Evolutionary conservation across 1,140 invertebrate species (phyloP), one percentile per base, ranked within the genome.

Genomic region (Bombus difficillimus): DNA sequence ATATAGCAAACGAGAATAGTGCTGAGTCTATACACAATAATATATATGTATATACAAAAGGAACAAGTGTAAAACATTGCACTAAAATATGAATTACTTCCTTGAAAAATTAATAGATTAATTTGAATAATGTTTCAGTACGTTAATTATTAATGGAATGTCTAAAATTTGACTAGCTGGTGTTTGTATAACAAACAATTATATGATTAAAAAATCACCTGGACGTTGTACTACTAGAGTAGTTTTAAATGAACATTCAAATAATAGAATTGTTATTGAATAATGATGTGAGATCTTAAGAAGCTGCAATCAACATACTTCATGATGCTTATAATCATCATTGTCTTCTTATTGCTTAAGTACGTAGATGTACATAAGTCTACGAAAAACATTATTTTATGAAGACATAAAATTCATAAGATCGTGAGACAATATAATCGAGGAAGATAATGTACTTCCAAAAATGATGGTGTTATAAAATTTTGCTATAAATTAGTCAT

Each of bases 41-140:
- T 87, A 85, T 66, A 88, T 87, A 85, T 66, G 83, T 92, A 91
- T 91, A 37, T 90, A 92, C 86, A 92, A 83, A 86, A 83, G 85
- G 59, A 90, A 91, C 62, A 72, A 82, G n/a, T 91, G 74, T 83
- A 89, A 87, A 86, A 91, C 89, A 93, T 93, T 93, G 93, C 92
- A 93, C 93, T 91, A 86, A 87, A 86, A 80, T 86, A 81, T 87
- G 59, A 75, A 84, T 91, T 77, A 57, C 81, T 84, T 79, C 68
- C 34, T 47, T 37, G 62, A 66, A 57, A 91, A 79, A 89, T 86
- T 81, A 47, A 39, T 78, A 79, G 53, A 73, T 84, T 0, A 83
- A 79, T 83, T 79, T 62, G 64, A 85, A 66, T n/a, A 73, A 84
- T 75, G 53, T 66, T 72, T 41, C 68, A 81, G 37, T 83, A 47